Percentiles rank a stretch among this genome's conserved stretches.
Conservation (phyloP, 2,113 vertebrate species). For the Candoia aspera region DNA sequence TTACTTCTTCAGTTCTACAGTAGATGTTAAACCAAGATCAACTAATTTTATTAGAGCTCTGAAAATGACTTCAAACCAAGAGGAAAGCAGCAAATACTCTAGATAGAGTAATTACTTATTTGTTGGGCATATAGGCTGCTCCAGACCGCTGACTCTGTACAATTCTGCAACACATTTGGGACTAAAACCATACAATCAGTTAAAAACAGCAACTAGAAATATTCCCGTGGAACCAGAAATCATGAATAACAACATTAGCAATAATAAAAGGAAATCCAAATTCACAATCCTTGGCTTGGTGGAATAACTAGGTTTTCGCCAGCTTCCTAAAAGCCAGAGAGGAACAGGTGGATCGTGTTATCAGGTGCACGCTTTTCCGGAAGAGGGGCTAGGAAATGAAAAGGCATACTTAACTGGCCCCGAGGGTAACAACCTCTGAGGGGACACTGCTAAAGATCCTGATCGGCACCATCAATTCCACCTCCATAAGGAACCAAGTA, state of each 20-base stretch:
- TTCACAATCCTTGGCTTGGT: neutral
- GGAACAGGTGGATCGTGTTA: neutral
- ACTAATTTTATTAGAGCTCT: neutral
- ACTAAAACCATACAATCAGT: neutral
- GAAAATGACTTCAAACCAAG: neutral
- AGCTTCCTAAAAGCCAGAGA: neutral
- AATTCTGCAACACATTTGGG: neutral
- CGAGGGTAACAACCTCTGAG: neutral
- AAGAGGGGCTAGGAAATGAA: neutral
- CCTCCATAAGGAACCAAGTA: neutral
- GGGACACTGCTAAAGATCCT: neutral
- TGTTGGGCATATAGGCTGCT: neutral
- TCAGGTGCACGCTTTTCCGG: neutral
- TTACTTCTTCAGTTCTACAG: neutral
- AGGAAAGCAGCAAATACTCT: neutral
- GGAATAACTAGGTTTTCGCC: neutral
- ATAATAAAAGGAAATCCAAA: neutral
- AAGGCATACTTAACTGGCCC: neutral
- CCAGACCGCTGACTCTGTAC: neutral
- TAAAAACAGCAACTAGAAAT: neutral
- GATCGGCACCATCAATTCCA: neutral
- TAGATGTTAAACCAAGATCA: neutral
- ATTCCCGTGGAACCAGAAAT: neutral
- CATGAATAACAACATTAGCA: neutral
- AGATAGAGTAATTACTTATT: neutral